Base-by-base conservation (phyloP, 2,888 invertebrate genomes). In the Drosophila lutescens region DNA sequence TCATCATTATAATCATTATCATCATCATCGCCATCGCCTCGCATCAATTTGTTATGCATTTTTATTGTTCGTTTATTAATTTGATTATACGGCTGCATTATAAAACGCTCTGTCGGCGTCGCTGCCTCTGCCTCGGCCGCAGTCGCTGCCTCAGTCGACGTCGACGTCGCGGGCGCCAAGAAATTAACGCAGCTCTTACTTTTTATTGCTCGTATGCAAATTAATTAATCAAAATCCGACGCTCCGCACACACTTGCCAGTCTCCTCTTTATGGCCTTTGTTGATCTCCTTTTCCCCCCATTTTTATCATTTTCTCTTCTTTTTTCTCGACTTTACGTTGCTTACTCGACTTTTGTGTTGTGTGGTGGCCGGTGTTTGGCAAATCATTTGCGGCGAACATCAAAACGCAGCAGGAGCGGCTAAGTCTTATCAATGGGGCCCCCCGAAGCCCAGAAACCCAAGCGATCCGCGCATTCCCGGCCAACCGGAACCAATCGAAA, bases 61-160 rank as follows among this genome's bases (percentile, higher is more conserved):
- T 90, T 90, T 88, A 90, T 90, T 89, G 87, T 84, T 77, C 83
- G 80, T 84, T 87, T 89, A 89, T 89, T 86, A 84, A 84, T 89
- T 88, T 86, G 85, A 79, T 88, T 84, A 81, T 77, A 63, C 62
- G 62, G 59, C 70, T 67, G 66, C 66, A 67, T 55, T 67, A 51
- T 38, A 51, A 61, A 62, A 26, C 49, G 34, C 47, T 56, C 46
- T 38, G 61, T 20, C 23, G 8, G 10, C 15, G 50, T 44, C 17
- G 38, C 61, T 41, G 26, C 13, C 23, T 13, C 30, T 23, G 43
- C n/a, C 17, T 23, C 34, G 26, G 55, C 10, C 30, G 23, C 30
- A n/a, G 32, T 7, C 36, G 23, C 30, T 17, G 32, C 10, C 36
- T 32, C 20, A 40, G 46, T 26, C 54, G 32, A 38, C 49, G 30